Percentiles rank a stretch among this genome's conserved stretches.
These are phyloP conservation scores for Saxidomus purpurata DNA, from an alignment of 1,140 invertebrate species.

Conservation along the genomic window DNA sequence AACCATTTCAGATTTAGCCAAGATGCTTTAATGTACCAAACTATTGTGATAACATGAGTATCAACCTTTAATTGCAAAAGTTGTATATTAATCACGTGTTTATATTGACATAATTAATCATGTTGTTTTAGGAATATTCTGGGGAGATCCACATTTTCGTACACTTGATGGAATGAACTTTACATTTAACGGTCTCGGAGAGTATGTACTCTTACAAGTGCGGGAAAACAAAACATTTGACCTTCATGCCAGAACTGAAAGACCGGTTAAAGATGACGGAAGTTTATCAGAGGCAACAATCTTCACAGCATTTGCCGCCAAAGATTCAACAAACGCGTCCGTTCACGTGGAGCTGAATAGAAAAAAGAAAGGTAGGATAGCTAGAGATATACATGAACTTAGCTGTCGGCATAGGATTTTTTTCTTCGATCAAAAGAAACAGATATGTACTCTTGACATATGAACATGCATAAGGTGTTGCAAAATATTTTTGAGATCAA, in stretches of 20 bases:
- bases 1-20: no score
- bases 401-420: no score
- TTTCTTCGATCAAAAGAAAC: not conserved
- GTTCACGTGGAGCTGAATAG: slow-evolving; percentile 45
- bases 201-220: slow-evolving; percentile 91
- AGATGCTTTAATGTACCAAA: no score
- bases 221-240: slow-evolving; percentile 1
- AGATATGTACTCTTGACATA: not conserved
- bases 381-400: not conserved
- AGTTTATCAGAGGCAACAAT: slow-evolving; percentile 48
- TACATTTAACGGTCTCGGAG: slow-evolving; percentile 98
- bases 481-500: no score
- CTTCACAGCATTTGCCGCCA: slow-evolving; percentile 38
- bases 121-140: slow-evolving; percentile 58
- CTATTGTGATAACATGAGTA: no score
- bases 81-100: no score
- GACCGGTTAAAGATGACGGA: slow-evolving; percentile 30
- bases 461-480: no score
- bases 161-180: slow-evolving; percentile 96
- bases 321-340: not conserved
- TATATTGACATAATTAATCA: no score
- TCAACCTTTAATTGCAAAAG: no score
- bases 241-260: slow-evolving; percentile 44
- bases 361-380: not conserved
- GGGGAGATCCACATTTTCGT: slow-evolving; percentile 96